phyloP scores from a whole-genome alignment of 2,113 vertebrate species.

The Eudorcas thomsonii region DNA sequence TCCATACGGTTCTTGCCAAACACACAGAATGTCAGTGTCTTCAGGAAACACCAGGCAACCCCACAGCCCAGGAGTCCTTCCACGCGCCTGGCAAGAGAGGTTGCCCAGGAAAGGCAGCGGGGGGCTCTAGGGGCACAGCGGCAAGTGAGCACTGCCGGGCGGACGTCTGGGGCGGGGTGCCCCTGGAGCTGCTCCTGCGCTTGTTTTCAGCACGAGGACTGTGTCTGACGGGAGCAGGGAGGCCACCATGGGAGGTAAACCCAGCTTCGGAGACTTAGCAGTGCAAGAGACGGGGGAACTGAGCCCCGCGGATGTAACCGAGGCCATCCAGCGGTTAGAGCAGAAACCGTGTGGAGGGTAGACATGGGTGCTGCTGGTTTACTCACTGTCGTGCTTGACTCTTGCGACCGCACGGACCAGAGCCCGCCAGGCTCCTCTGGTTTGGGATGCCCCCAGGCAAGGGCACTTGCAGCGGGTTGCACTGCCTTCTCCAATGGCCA shows the following conservation, averaged over 20 bases:
- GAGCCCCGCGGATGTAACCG: fast-evolving
- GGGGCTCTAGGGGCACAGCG: too few species aligned
- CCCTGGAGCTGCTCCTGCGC: too few species aligned
- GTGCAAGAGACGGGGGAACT: not conserved
- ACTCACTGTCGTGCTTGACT: fast-evolving
- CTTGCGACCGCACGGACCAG: fast-evolving
- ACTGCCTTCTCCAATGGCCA: not conserved
- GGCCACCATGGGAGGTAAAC: not conserved
- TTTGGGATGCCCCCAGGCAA: not conserved
- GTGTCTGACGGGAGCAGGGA: not conserved
- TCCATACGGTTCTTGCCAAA: not conserved
- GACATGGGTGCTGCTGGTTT: not conserved
- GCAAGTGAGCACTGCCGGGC: fast-evolving
- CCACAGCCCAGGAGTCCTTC: not conserved
- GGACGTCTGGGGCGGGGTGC: fast-evolving
- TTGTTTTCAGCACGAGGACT: not conserved
- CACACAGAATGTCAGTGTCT: not conserved
- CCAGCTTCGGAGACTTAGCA: fast-evolving
- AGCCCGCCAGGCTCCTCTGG: not conserved
- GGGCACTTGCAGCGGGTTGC: not conserved
- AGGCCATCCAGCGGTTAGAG: fast-evolving
- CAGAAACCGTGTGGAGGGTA: not conserved
- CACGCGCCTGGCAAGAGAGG: not conserved
- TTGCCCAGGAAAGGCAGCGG: fast-evolving
- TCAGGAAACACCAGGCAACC: not conserved